Evolutionary conservation across 2,888 invertebrate genomes (phyloP), one percentile per base, ranked within the genome.

Genomic region (Apamea anceps): DNA sequence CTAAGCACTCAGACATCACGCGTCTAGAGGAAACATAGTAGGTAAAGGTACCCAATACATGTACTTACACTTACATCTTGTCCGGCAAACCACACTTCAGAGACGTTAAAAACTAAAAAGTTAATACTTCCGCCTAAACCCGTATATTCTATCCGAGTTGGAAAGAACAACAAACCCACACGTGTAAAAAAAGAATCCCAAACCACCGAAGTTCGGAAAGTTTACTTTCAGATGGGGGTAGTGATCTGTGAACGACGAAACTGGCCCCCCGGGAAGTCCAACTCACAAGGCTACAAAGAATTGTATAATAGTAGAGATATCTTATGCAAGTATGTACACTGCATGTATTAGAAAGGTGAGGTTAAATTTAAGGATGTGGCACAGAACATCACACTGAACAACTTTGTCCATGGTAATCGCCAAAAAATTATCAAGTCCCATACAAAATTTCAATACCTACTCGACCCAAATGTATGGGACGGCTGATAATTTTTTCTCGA

Each of bases 191-290:
- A 89, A 79, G 73, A 54, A 75, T 70, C 70, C 70, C 80, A 81
- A 85, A 90, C 89, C 84, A 65, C 71, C 68, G 51, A 88, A 90
- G 82, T 90, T 90, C 51, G 65, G 65, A 70, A 84, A 87, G 85
- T 89, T 89, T 84, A 80, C 84, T 85, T 87, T 86, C 85, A 73
- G 87, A 87, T 86, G 78, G 86, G 86, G 85, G 83, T 80, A 91
- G 86, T 90, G 91, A 89, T 89, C 87, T 86, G 90, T 89, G 88
- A 90, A 86, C 86, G 83, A 85, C 82, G 81, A 82, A 91, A 91
- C 91, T 87, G 87, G 80, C 85, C 91, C 87, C 78, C 51, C 28
- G 89, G 87, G 90, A 89, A 66, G 63, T 72, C 63, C 67, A 28
- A 65, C 45, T 70, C 54, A n/a, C 78, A 63, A 57, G 18, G 57